These are phyloP conservation scores for Whitmania pigra DNA, from an alignment of 1,140 invertebrate species.

Conservation along the genomic window DNA sequence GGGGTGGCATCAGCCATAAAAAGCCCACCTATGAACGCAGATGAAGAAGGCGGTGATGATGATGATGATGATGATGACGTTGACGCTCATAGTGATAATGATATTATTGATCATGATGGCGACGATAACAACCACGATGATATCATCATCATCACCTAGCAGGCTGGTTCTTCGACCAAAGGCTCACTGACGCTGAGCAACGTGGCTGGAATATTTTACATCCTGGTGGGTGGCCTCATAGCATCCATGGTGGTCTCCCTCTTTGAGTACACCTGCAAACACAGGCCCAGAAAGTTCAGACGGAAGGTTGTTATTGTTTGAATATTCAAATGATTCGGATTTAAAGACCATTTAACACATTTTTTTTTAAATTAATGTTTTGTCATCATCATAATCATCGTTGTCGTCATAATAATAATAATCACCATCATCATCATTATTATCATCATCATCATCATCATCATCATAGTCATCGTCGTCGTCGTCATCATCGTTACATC, in stretches of 20 bases:
- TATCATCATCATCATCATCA: not conserved
- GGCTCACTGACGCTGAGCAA: conserved; percentile 87
- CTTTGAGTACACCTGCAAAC: conserved; percentile 60
- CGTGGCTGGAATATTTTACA: conserved; percentile 96
- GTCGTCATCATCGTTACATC: not conserved
- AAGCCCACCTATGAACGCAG: too few relatives aligned
- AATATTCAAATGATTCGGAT: too few relatives aligned
- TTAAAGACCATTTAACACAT: too few relatives aligned
- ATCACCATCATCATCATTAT: not conserved
- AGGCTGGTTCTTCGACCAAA: conserved; percentile 55
- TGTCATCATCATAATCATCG: not conserved
- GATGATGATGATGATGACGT: too few relatives aligned
- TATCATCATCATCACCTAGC: conserved; percentile 7
- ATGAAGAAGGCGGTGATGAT: too few relatives aligned
- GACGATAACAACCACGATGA: not conserved
- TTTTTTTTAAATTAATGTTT: too few relatives aligned
- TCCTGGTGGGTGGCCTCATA: conserved; percentile 78
- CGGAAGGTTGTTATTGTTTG: not conserved
- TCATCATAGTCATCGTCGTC: not conserved
- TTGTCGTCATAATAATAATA: not conserved
- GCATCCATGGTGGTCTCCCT: conserved; percentile 75
- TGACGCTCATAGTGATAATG: not conserved
- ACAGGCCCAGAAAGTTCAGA: conserved; percentile 8
- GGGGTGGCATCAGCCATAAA: too few relatives aligned
- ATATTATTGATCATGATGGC: not conserved